phyloP scores from a whole-genome alignment of 2,888 invertebrate genomes.

The Callimorpha dominula region DNA sequence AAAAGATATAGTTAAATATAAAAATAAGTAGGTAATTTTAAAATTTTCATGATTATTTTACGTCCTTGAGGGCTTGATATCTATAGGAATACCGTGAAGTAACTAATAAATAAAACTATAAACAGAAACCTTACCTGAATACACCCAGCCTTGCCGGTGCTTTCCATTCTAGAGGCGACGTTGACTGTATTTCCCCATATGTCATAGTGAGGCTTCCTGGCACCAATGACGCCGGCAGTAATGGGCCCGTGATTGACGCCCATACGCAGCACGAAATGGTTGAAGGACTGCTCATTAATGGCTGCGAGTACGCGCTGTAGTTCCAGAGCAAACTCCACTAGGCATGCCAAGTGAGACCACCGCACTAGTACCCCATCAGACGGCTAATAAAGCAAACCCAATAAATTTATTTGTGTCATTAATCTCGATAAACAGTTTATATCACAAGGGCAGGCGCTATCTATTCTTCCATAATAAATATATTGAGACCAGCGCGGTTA shows the following conservation, averaged over 20 bases:
- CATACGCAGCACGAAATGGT: conserved; percentile 97
- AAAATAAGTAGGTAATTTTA: too few relatives aligned
- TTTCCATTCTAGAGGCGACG: conserved; percentile 99
- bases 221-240: conserved; percentile 98
- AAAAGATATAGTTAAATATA: too few relatives aligned
- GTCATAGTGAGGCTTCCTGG: conserved; percentile 97
- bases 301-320: conserved; percentile 95
- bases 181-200: conserved; percentile 99
- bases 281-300: conserved; percentile 98
- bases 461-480: background rate
- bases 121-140: conserved; percentile 90
- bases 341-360: conserved; percentile 94
- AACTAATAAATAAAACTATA: background rate
- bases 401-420: background rate
- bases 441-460: background rate
- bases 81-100: too few relatives aligned
- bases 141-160: conserved; percentile 97
- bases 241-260: conserved; percentile 98
- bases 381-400: conserved; percentile 74
- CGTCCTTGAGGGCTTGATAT: too few relatives aligned
- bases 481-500: too few relatives aligned
- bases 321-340: conserved; percentile 97
- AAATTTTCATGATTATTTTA: too few relatives aligned
- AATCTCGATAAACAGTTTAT: background rate
- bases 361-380: conserved; percentile 91